Evolutionary conservation across 2,113 vertebrate genomes (phyloP).

Genomic region (Coryphaenoides rupestris): DNA sequence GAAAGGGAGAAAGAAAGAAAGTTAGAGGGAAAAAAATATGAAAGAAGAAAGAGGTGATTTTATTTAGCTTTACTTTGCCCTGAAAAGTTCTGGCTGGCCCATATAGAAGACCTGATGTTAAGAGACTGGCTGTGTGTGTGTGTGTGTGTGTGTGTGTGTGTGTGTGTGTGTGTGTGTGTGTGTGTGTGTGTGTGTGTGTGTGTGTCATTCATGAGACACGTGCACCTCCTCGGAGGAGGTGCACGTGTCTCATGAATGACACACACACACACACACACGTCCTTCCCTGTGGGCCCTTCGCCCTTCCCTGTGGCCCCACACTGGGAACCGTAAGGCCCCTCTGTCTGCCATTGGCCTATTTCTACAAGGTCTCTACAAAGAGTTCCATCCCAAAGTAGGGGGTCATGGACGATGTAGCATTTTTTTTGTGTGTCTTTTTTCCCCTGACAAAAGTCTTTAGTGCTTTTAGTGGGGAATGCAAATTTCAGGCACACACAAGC

Average conservation of each 20-base stretch:
- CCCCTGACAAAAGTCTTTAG: no score
- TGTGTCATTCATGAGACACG: constrained; percentile 45
- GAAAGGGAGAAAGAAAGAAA: constrained; percentile 11
- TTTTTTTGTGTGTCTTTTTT: no score
- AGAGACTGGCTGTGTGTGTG: constrained; percentile 25
- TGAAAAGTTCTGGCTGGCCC: constrained; percentile 61
- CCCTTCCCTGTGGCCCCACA: constrained; percentile 2
- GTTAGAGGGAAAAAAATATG: constrained; percentile 24
- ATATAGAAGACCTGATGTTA: constrained; percentile 60
- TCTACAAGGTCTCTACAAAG: constrained; percentile 45
- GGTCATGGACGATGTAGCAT: no score
- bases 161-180: constrained; percentile 19
- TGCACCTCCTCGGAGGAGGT: constrained; percentile 34
- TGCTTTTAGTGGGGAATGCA: no score
- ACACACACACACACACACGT: constrained; percentile 4
- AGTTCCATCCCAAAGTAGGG: no score
- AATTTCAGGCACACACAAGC: no score
- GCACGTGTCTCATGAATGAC: no score
- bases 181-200: constrained; percentile 9
- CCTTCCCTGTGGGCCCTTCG: not conserved
- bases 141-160: constrained; percentile 19
- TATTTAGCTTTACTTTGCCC: constrained; percentile 32
- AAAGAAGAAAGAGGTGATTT: constrained; percentile 30
- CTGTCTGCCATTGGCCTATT: constrained; percentile 54
- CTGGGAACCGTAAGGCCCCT: constrained; percentile 16